A percentile compares a stretch with the other conserved stretches of the same genome.
Conservation (phyloP, 2,113 vertebrate genomes). For the Perognathus longimembris region DNA sequence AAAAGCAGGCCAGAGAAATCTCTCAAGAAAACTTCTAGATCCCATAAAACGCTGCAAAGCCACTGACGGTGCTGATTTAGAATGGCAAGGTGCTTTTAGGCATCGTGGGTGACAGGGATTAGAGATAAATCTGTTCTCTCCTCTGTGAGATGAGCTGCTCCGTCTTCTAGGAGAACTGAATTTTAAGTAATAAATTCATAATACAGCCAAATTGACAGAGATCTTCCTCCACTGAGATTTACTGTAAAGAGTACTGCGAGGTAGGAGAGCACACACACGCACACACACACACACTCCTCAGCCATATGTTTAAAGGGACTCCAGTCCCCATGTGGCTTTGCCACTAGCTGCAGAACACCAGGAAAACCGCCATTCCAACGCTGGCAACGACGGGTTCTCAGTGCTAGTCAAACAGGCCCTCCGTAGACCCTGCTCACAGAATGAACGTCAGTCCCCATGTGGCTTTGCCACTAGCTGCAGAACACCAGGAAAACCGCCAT, state of each 20-base stretch:
- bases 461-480: neutral
- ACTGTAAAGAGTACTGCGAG: neutral
- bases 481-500: neutral
- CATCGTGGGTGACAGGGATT: neutral
- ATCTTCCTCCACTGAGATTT: neutral
- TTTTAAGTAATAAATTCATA: constrained; percentile 13
- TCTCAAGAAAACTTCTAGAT: neutral
- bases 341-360: neutral
- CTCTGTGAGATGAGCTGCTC: neutral
- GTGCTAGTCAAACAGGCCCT: neutral
- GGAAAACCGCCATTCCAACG: neutral
- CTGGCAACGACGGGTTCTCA: neutral
- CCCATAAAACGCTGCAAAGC: neutral
- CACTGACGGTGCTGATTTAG: neutral
- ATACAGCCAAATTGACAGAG: neutral
- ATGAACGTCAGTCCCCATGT: neutral
- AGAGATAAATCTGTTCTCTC: neutral
- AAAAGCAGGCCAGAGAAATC: neutral
- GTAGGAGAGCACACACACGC: no score
- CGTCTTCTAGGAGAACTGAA: neutral
- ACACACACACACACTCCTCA: neutral
- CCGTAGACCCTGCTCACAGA: neutral
- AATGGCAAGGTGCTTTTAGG: neutral
- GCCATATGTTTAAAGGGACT: neutral
- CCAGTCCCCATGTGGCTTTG: neutral